Percentiles rank a stretch among this genome's conserved stretches.
Evolutionary conservation across 2,113 vertebrate species (phyloP).

Genomic region (Bolborhynchus lineola): DNA sequence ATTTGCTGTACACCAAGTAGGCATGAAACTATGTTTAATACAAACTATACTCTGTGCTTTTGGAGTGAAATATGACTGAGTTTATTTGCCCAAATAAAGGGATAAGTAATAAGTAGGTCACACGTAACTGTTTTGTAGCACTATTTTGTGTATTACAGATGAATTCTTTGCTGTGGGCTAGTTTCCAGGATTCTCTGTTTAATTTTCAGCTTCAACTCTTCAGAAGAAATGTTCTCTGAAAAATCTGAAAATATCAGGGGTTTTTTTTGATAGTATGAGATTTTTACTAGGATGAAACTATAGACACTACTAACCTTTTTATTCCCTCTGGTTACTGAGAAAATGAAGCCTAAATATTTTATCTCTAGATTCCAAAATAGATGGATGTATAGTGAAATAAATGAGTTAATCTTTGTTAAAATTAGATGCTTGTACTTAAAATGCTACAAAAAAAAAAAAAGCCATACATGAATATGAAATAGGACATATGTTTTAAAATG

Average conservation of each 20-base stretch:
- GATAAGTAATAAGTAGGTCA: neutral
- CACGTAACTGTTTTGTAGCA: neutral
- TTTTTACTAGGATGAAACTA: neutral
- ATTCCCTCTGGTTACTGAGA: neutral
- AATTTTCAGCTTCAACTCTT: neutral
- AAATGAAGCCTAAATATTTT: constrained; percentile 3
- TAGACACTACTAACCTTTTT: neutral
- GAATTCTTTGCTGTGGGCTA: neutral
- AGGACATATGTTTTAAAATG: neutral
- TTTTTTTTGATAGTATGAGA: neutral
- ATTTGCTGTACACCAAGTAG: neutral
- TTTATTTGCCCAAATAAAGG: neutral
- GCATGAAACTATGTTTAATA: neutral
- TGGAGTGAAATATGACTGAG: neutral
- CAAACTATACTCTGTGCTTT: neutral
- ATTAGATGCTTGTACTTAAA: neutral
- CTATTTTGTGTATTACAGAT: neutral
- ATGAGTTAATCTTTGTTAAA: neutral
- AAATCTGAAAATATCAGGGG: neutral
- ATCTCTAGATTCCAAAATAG: neutral
- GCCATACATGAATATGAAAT: neutral
- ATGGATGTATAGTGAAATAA: neutral
- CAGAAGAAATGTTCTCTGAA: neutral
- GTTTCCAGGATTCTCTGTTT: neutral
- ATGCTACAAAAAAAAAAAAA: neutral